phyloP scores from a whole-genome alignment of 2,113 vertebrate genomes.

The Numenius arquata region DNA sequence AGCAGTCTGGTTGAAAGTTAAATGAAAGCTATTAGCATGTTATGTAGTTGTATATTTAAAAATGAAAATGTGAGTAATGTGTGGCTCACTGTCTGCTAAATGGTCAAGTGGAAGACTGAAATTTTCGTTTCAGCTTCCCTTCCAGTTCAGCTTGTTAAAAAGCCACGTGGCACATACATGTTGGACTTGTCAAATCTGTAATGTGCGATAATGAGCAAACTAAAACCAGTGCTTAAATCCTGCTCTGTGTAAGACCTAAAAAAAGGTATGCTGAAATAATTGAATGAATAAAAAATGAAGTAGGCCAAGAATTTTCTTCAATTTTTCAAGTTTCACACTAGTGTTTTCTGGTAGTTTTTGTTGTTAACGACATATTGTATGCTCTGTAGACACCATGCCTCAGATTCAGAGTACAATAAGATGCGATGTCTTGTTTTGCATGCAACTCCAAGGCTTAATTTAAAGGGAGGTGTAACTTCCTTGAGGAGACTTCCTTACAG shows the following conservation, averaged over 20 bases:
- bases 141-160: not conserved
- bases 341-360: not conserved
- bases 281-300: not conserved
- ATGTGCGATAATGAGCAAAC: not conserved
- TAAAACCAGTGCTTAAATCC: not conserved
- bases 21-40: not conserved
- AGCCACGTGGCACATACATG: not conserved
- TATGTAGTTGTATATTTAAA: not conserved
- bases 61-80: not conserved
- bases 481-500: not conserved
- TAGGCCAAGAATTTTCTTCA: not conserved
- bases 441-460: not conserved
- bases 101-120: not conserved
- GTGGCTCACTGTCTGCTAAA: not conserved
- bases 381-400: not conserved
- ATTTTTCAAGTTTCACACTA: not conserved
- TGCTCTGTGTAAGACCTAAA: not conserved
- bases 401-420: not conserved
- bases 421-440: not conserved
- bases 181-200: not conserved
- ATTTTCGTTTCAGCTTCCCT: not conserved
- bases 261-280: not conserved
- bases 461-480: not conserved
- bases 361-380: not conserved
- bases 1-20: not conserved